Evolutionary conservation across 2,797 vertebrate genomes (phyloP).

Genomic region (Rhinoraja longicauda): DNA sequence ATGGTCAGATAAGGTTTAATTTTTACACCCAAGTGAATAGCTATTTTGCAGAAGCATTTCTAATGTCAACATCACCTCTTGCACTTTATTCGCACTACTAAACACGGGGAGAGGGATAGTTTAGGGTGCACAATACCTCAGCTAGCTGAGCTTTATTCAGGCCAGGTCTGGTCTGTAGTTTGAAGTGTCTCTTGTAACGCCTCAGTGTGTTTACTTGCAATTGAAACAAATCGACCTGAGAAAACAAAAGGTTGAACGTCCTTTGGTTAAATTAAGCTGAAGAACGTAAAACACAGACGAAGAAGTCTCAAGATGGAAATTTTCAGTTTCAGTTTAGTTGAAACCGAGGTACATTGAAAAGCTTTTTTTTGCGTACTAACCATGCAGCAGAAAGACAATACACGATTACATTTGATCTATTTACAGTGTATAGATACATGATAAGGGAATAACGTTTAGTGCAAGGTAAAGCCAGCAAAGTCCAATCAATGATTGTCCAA

Average conservation of each 20-base stretch:
- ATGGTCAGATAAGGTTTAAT: no score
- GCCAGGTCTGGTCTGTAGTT: constrained; percentile 91
- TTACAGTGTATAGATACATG: no score
- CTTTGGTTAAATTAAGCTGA: background rate
- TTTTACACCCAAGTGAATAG: no score
- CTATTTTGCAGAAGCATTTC: background rate
- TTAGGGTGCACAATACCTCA: constrained; percentile 61
- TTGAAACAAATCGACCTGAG: constrained; percentile 95
- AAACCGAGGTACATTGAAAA: no score
- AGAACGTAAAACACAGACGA: background rate
- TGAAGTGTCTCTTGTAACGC: constrained; percentile 97
- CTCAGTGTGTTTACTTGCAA: constrained; percentile 94
- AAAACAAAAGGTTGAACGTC: background rate
- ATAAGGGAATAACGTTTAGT: no score
- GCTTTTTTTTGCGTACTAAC: no score
- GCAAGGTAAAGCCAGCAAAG: no score
- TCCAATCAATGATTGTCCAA: no score
- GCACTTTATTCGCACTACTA: background rate
- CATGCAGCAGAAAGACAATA: no score
- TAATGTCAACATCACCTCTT: background rate
- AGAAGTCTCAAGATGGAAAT: background rate
- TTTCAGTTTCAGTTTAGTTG: no score
- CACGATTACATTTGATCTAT: no score
- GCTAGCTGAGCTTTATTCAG: constrained; percentile 97
- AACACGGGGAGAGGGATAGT: background rate